Evolutionary conservation across 2,797 vertebrate genomes (phyloP), one percentile per base, ranked within the genome.

Genomic region (Phalloptychus januarius): DNA sequence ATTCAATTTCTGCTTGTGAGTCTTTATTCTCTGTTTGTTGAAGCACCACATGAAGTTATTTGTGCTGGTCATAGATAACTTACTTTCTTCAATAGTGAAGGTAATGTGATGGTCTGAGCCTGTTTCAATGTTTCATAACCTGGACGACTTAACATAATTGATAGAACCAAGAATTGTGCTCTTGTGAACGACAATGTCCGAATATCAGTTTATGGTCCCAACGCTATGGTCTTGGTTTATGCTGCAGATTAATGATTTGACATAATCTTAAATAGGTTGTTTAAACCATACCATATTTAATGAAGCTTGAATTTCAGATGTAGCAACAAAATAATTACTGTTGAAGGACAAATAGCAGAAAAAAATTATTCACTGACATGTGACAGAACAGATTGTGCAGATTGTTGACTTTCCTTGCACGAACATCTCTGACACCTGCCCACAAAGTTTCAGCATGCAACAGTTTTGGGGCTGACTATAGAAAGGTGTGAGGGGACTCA

Each of bases 391-490:
- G 52, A 33, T 69, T 7, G 46, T 82, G 74, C 23, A 31, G 61
- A 16, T 31, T 38, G 20, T 1, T 10, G 5, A 67, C 16, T 67
- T 23, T 67, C 3, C 7, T 11, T 74, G 38, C n/a, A 54, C 11
- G 2, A 52, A 44, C 16, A n/a, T 36, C 3, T 76, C 75, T 82
- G 1, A 75, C 76, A 80, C 72, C 76, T 83, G 38, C 79, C 81
- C 84, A 87, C 89, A 56, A 12, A 28, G 74, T 85, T 94, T 94
- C 87, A 44, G 15, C 25, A n/a, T 81, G 38, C 7, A 25, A 18
- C 56, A 46, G 80, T 31, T 71, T 61, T 7, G 23, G 23, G 13
- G 10, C 4, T 40, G 71, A 76, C 16, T 74, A 65, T 13, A 84
- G 61, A 83, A 73, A 10, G 5, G 31, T n/a, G 20, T 16, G 0